phyloP scores from a whole-genome alignment of 1,140 invertebrate species.

The Cydia pomonella region DNA sequence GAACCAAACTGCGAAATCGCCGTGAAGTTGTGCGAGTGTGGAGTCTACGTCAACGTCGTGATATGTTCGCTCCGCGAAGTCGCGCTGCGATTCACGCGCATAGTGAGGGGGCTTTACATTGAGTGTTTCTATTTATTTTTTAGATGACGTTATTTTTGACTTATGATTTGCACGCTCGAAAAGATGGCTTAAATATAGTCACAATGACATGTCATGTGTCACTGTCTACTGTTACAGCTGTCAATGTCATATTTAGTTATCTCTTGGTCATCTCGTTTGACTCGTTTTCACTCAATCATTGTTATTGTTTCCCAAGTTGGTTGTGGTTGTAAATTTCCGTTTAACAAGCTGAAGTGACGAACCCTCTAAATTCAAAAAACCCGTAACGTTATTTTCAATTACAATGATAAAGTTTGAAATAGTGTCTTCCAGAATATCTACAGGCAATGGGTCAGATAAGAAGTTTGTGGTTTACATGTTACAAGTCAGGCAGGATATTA shows the following conservation, averaged over 20 bases:
- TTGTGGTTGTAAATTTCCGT: constrained; percentile 4
- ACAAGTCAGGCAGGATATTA: constrained; percentile 80
- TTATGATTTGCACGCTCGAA: constrained; percentile 4
- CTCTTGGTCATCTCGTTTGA: background rate
- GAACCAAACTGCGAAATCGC: no score
- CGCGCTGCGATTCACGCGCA: no score
- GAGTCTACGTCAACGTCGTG: no score
- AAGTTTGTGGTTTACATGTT: constrained; percentile 85
- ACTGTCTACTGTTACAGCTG: background rate
- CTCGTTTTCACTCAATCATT: constrained; percentile 21
- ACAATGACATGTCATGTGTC: background rate
- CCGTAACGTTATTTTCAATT: constrained; percentile 27
- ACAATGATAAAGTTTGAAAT: constrained; percentile 75
- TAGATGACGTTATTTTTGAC: background rate
- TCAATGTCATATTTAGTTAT: constrained; percentile 13
- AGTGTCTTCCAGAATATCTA: constrained; percentile 67
- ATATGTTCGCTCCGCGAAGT: no score
- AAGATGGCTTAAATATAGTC: background rate
- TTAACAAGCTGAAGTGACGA: background rate
- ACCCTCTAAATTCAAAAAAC: background rate
- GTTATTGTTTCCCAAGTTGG: constrained; percentile 21
- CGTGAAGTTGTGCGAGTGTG: no score
- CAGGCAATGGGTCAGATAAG: constrained; percentile 79
- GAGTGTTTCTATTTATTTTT: background rate
- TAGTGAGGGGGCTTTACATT: no score